Conservation (phyloP, 2,888 invertebrate species). For the Drosophila imparisetae region DNA sequence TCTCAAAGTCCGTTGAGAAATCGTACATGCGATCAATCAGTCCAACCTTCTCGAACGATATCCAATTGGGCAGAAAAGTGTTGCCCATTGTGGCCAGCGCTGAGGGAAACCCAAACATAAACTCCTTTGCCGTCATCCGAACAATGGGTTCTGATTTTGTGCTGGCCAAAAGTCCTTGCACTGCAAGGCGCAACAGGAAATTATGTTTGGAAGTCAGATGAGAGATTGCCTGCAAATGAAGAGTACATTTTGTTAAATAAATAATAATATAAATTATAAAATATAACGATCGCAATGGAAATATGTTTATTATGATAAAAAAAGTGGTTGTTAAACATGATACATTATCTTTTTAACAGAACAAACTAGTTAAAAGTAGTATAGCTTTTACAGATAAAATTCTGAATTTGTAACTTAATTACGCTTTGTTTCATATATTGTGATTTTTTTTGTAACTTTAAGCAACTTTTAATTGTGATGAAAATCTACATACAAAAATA, state of each 20-base stretch:
- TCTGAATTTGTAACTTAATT: too few species aligned
- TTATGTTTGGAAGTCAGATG: slow-evolving; percentile 89
- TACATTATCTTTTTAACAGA: not conserved
- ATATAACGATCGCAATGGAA: not conserved
- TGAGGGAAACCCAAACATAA: slow-evolving; percentile 95
- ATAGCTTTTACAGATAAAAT: not conserved
- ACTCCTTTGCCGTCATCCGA: slow-evolving; percentile 92
- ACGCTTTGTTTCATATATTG: too few species aligned
- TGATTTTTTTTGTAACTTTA: not conserved
- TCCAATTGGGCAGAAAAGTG: slow-evolving; percentile 92
- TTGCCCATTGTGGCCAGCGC: slow-evolving; percentile 93
- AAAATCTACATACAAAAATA: not conserved
- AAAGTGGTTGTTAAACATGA: not conserved
- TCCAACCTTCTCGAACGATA: slow-evolving; percentile 94
- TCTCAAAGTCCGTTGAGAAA: slow-evolving; percentile 91
- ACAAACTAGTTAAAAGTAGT: not conserved
- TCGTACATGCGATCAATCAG: slow-evolving; percentile 96
- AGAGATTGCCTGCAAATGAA: slow-evolving; percentile 90
- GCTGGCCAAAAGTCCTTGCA: slow-evolving; percentile 89
- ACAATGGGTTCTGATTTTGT: slow-evolving; percentile 90
- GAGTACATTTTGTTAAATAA: not conserved
- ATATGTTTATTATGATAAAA: not conserved
- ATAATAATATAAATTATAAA: too few species aligned
- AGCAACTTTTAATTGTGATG: not conserved
- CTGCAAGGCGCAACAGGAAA: slow-evolving; percentile 88